Base-by-base conservation (phyloP, 2,113 vertebrate species). In the Chunga burmeisteri region DNA sequence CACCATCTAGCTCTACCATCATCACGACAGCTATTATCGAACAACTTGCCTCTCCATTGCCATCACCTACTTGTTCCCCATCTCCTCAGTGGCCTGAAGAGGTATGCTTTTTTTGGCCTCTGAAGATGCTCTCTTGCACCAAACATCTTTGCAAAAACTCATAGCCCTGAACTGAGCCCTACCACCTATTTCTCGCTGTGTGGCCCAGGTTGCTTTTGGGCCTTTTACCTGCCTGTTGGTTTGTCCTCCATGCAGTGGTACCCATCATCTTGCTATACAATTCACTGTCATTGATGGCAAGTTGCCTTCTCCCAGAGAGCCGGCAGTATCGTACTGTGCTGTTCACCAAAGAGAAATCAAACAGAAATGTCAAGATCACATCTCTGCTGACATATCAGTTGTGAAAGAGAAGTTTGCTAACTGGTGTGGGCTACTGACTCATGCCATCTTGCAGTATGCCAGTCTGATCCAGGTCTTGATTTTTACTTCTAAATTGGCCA, bases 281-380 rank as follows among this genome's bases (percentile, higher is more conserved):
- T 38, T 40, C 50, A 4, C 22, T 36, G 40, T 23, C 38, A 23
- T 8, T 0, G 0, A 12, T 2, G 18, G 27, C 9, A 49, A 71
- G 65, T 15, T 27, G 70, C 47, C 38, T 80, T 26, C 46, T 61
- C 29, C 59, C 0, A 0, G 7, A 49, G 13, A 56, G 22, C 27
- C 0, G 0, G 16, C 6, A 46, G 38, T 6, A 36, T 34, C 20
- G 6, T 6, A 2, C 19, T 10, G 22, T 11, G 59, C 34, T 67
- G 52, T 14, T 68, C 58, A 47, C 27, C 50, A 67, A 26, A 53
- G 19, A 34, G 4, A 88, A 70, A 81, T 23, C 40, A 61, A 22
- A 22, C 30, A 85, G 29, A 61, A 65, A 40, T 23, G 32, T 86
- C 75, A 38, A 42, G 42, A 19, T 74, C 34, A 34, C 2, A 1